Evolutionary conservation across 2,113 vertebrate species (phyloP).

Genomic region (Suricata suricatta): DNA sequence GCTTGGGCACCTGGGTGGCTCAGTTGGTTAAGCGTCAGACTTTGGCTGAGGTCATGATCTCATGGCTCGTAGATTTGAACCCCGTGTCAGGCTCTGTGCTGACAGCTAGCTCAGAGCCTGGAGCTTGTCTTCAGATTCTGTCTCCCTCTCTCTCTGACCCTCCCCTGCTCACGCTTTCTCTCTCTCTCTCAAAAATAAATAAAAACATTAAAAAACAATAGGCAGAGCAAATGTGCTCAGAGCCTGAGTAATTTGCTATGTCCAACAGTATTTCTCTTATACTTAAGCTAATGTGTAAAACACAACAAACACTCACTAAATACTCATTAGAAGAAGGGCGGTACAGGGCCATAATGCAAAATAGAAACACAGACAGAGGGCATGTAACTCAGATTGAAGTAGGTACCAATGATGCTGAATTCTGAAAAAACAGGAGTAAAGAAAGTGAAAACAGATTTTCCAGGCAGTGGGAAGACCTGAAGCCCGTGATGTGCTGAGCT

Average conservation of each 20-base stretch:
- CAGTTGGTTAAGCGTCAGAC: too few species aligned
- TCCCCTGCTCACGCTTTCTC: too few species aligned
- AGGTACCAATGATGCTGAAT: not conserved
- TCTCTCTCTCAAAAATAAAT: too few species aligned
- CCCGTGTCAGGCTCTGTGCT: too few species aligned
- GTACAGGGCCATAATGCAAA: not conserved
- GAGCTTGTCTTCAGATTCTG: too few species aligned
- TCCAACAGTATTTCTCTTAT: not conserved
- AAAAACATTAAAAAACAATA: not conserved
- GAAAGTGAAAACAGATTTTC: too few species aligned
- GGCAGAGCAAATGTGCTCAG: not conserved
- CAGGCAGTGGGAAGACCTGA: not conserved
- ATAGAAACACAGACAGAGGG: not conserved
- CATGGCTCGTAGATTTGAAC: too few species aligned
- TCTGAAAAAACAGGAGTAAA: not conserved
- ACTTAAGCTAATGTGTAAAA: not conserved
- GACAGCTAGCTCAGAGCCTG: too few species aligned
- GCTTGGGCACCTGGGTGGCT: too few species aligned
- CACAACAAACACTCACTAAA: not conserved
- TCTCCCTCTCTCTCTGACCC: too few species aligned
- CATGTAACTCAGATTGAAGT: not conserved
- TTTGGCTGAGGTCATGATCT: too few species aligned
- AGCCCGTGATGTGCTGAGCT: not conserved
- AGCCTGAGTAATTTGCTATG: not conserved
- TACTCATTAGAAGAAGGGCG: not conserved